Evolutionary conservation across 1,140 invertebrate species (phyloP), one percentile per base, ranked within the genome.

Genomic region (Drosophila sp.): DNA sequence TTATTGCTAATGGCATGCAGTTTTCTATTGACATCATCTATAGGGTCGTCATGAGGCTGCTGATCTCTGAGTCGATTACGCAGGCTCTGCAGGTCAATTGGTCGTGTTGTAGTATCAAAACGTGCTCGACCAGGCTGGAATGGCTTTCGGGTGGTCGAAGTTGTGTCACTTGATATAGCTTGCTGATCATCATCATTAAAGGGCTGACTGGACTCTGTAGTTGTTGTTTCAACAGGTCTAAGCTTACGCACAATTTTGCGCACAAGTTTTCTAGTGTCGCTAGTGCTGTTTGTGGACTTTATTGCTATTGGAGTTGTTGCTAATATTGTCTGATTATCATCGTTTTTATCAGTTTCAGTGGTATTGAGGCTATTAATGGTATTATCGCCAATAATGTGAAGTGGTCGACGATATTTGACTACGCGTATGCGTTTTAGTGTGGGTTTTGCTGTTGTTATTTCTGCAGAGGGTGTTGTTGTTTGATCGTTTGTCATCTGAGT

Each of bases 201-300:
- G n/a, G 18, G 9, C 0, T 41, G 32, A 2, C 27, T 46, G 0
- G 29, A 18, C 14, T 48, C 6, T 1, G n/a, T 62, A 18, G 16
- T 76, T 51, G 50, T 54, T 4, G 54, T 8, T 5, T 43, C 58
- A 4, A 86, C 79, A 7, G 66, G 82, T 4, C 71, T 50, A 41
- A 91, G 51, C 11, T 90, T 91, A 5, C 90, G 72, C n/a, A 91
- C 80, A 46, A 91, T 82, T 34, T 91, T 91, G 8, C 90, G 81
- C 65, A 91, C 83, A n/a, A 89, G 89, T 57, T 90, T 91, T 9
- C 56, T 63, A 11, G 32, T 63, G 13, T 8, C 6, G 34, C 43
- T 41, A 57, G 56, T 67, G 18, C 13, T 25, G 18, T 50, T 43
- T 45, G 16, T 70, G 36, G 54, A 4, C 40, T 21, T 63, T 41